Conservation (phyloP, 1,140 invertebrate genomes). For the Drosophila santomea region DNA sequence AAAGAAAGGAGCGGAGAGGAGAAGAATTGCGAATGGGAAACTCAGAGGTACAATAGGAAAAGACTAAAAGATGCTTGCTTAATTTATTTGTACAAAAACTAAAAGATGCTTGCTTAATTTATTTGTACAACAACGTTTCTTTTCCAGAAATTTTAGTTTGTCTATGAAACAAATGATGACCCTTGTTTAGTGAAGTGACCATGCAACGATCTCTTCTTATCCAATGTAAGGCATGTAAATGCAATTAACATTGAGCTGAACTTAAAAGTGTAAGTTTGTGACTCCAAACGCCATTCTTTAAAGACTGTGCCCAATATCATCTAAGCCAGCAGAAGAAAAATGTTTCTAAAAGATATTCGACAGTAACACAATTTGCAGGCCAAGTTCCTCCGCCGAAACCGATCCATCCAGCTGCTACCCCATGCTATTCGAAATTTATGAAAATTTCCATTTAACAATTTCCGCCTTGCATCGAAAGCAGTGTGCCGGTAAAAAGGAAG, state of each 20-base stretch:
- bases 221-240: no score
- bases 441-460: conserved; percentile 46
- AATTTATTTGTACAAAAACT: background rate
- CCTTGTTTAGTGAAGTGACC: background rate
- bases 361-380: conserved; percentile 22
- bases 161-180: no score
- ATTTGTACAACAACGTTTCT: background rate
- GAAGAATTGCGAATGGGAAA: background rate
- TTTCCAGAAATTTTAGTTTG: background rate
- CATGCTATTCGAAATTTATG: conserved; percentile 45
- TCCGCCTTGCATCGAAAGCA: conserved; percentile 33
- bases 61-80: background rate
- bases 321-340: background rate
- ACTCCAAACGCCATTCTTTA: no score
- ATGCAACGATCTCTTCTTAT: background rate
- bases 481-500: conserved; percentile 17
- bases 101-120: background rate
- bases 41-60: background rate
- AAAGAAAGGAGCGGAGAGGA: background rate
- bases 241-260: no score
- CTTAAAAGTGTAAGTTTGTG: no score
- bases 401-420: conserved; percentile 9
- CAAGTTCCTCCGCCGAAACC: background rate
- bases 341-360: background rate
- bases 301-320: no score